These are phyloP conservation scores for Equus przewalskii DNA, from an alignment of 2,113 vertebrate species.

Conservation along the genomic window DNA sequence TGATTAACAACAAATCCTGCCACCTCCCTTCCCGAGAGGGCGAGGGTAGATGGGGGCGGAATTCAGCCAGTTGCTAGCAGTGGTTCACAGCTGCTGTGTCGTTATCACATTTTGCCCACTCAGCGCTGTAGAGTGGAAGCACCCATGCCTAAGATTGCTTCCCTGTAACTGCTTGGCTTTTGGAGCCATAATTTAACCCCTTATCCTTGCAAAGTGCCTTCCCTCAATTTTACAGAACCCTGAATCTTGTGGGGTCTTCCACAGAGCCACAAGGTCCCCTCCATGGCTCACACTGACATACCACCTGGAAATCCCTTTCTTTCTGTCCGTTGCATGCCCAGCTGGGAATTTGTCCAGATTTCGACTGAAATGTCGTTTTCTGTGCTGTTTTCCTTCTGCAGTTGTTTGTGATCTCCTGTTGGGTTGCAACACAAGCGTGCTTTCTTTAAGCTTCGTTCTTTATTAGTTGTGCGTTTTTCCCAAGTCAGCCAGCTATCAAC, in stretches of 20 bases:
- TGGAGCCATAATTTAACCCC: background rate
- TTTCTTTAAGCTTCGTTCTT: background rate
- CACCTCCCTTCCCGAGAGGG: background rate
- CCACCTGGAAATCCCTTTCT: background rate
- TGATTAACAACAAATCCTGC: background rate
- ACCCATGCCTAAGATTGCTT: background rate
- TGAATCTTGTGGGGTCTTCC: conserved; percentile 6
- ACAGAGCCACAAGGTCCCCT: background rate
- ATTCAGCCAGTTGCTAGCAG: background rate
- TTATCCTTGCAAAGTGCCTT: background rate
- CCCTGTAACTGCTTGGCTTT: background rate
- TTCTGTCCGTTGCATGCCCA: background rate
- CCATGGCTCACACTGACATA: background rate
- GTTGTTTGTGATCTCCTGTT: background rate
- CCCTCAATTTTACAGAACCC: background rate
- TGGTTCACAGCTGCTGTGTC: background rate
- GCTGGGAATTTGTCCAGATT: background rate
- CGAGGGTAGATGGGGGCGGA: too few relatives aligned
- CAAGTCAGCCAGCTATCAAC: background rate
- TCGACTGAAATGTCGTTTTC: background rate
- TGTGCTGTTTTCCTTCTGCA: background rate
- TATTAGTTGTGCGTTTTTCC: background rate
- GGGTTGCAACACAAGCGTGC: background rate
- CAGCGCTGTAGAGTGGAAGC: background rate
- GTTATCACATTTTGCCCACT: background rate